Base-by-base conservation (phyloP, 2,113 vertebrate species). In the Hiodon alosoides region DNA sequence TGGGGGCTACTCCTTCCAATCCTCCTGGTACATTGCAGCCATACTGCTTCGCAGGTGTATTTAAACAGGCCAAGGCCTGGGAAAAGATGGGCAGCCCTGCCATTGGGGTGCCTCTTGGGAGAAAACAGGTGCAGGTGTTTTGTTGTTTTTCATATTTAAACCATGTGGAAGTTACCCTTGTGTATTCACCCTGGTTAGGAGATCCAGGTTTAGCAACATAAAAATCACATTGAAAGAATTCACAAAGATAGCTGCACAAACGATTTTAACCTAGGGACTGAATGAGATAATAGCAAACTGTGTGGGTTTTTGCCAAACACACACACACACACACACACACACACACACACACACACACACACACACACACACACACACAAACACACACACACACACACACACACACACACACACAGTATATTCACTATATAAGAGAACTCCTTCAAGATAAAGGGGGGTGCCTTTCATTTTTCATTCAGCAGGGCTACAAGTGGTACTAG, bases 381-480 rank as follows among this genome's bases (percentile, higher is more conserved):
- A 6, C 13, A 11, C 48, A 10, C 7, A 66, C 4, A 66, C 7
- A 17, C 46, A 66, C 31, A 66, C 62, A 7, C 16, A 6, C 62
- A 68, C 3, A 48, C 47, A 73, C 53, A 68, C 11, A 79, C 46
- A 51, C 17, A 59, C 58, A 59, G 58, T 59, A 59, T 59, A 59
- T 31, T 31, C 31, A 31, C 31, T 31, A 31, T 31, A 31, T 31
- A 31, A 31, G 31, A 14, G 50, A 70, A 50, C 59, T 76, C 75
- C 83, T 84, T 80, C 80, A 84, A 74, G 79, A 82, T 76, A 84
- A 59, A 58, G 17, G 71, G 80, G 77, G 74, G 78, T 79, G 71
- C 79, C 72, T 79, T 81, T 87, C 82, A 76, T 88, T 87, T 88
- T 85, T 90, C 83, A 86, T 83, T 81, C 78, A 71, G 85, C 82